Evolutionary conservation across 2,113 vertebrate species (phyloP).

Genomic region (Odobenus rosmarus): DNA sequence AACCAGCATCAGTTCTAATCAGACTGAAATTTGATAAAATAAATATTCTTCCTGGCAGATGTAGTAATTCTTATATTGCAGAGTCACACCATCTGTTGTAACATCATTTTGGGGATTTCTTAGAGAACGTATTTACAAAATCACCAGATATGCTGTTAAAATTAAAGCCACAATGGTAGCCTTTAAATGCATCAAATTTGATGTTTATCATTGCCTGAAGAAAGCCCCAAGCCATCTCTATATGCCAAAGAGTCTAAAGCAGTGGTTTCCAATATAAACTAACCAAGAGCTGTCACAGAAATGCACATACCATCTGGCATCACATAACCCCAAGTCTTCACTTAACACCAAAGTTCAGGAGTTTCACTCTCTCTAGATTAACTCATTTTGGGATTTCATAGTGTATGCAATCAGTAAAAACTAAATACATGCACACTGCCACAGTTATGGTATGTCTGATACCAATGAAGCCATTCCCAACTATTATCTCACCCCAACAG

Average conservation of each 20-base stretch:
- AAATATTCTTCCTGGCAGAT: conserved; percentile 14
- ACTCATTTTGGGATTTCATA: background rate
- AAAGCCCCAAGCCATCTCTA: conserved; percentile 30
- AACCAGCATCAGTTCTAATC: background rate
- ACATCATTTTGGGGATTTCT: conserved; percentile 56
- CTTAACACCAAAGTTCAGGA: background rate
- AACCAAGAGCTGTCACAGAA: conserved; percentile 37
- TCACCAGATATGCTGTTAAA: conserved; percentile 58
- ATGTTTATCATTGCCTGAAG: conserved; percentile 54
- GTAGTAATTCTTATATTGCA: conserved; percentile 30
- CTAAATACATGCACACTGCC: background rate
- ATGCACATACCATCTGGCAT: background rate
- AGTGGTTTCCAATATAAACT: background rate
- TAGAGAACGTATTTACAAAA: conserved; percentile 57
- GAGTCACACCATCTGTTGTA: conserved; percentile 60
- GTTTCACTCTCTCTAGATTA: background rate
- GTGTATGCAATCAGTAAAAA: background rate
- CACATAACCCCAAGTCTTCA: background rate
- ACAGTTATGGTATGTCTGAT: background rate
- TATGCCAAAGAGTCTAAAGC: background rate
- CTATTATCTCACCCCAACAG: background rate
- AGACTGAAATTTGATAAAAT: conserved; percentile 52
- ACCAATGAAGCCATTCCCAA: background rate
- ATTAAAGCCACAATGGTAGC: background rate
- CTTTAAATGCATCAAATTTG: conserved; percentile 41